These are phyloP conservation scores for Corythornis leucogaster DNA, from an alignment of 2,797 vertebrate species.

Conservation along the genomic window DNA sequence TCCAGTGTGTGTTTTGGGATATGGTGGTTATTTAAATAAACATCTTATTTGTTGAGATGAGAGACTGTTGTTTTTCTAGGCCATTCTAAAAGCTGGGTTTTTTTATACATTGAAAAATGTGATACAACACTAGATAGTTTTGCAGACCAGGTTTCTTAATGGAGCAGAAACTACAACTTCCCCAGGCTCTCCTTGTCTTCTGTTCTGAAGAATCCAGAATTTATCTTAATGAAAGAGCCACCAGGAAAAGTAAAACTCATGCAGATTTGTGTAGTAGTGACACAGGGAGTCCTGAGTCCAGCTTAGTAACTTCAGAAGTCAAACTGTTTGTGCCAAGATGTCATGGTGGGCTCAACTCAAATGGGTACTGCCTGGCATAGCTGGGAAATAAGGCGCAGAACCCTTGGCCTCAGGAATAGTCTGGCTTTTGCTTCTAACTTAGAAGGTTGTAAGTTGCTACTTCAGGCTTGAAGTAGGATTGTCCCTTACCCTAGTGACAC, in stretches of 20 bases:
- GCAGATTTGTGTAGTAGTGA: not conserved
- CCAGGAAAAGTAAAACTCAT: not conserved
- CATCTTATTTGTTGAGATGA: not conserved
- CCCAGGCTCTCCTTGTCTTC: not conserved
- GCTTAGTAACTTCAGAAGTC: not conserved
- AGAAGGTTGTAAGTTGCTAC: not conserved
- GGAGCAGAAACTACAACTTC: not conserved
- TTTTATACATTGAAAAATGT: not conserved
- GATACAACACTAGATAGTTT: not conserved
- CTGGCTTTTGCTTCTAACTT: not conserved
- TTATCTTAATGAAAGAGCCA: not conserved
- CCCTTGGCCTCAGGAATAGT: not conserved
- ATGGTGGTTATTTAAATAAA: not conserved
- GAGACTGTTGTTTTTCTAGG: not conserved
- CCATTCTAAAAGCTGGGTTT: not conserved
- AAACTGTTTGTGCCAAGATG: not conserved
- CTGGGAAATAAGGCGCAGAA: not conserved
- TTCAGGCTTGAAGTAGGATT: not conserved
- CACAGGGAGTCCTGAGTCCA: not conserved
- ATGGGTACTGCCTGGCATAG: not conserved
- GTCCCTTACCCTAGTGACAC: not conserved
- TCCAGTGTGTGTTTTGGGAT: not conserved
- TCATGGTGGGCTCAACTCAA: not conserved
- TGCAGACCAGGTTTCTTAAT: not conserved
- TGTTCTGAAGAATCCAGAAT: not conserved